Percentiles rank a stretch among this genome's conserved stretches.
Evolutionary conservation across 2,888 invertebrate genomes (phyloP).

Genomic region (Selenia dentaria): DNA sequence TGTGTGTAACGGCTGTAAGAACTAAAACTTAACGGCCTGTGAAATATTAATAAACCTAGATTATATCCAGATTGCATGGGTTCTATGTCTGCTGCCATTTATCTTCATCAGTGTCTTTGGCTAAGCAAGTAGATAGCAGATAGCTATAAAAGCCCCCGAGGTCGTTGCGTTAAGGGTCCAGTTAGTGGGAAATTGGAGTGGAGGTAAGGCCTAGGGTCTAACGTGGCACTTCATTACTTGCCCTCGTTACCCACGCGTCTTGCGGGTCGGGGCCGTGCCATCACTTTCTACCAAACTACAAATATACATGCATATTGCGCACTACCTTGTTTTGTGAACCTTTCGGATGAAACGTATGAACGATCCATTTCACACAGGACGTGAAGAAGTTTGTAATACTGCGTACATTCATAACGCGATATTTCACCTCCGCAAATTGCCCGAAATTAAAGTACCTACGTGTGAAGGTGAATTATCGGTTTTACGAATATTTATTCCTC

Average conservation of each 20-base stretch:
- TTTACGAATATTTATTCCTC: constrained; percentile 68
- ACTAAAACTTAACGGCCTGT: not conserved
- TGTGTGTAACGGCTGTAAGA: not conserved
- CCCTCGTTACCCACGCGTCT: constrained; percentile 62
- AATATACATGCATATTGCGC: constrained; percentile 8
- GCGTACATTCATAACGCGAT: constrained; percentile 30
- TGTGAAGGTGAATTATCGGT: constrained; percentile 77
- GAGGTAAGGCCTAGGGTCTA: constrained; percentile 62
- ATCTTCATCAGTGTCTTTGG: constrained; percentile 1
- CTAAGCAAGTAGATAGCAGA: constrained; percentile 44
- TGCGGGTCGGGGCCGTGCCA: constrained; percentile 36
- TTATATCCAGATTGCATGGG: not conserved
- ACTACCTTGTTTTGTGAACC: not conserved
- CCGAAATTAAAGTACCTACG: constrained; percentile 76
- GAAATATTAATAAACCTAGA: not conserved
- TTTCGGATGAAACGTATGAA: constrained; percentile 10
- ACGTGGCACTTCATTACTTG: constrained; percentile 72
- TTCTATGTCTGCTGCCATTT: constrained; percentile 1
- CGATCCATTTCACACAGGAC: constrained; percentile 14
- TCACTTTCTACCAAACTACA: constrained; percentile 29
- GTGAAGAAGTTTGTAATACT: constrained; percentile 20
- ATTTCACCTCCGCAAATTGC: constrained; percentile 58
- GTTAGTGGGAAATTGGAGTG: constrained; percentile 70
- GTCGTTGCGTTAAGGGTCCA: constrained; percentile 64
- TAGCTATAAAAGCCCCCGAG: constrained; percentile 55